Base-by-base conservation (phyloP, 2,113 vertebrate genomes). In the Dryoscopus gambensis region DNA sequence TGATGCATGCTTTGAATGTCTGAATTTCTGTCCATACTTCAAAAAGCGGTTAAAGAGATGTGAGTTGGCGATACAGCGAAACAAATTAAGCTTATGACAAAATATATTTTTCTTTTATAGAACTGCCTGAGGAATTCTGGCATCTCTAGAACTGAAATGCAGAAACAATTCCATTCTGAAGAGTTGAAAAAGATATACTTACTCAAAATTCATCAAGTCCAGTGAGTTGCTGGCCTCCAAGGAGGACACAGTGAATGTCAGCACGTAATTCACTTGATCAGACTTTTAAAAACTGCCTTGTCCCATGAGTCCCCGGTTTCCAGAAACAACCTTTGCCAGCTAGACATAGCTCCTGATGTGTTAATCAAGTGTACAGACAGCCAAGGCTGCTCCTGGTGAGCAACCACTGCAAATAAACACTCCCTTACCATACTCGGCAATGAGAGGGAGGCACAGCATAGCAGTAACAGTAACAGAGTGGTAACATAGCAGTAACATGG, bases 401-500 rank as follows among this genome's bases (percentile, higher is more conserved):
- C 85, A 42, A 15, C 7, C 30, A 14, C 49, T 30, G 39, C 69
- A 84, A 47, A 82, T 5, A 47, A 74, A 77, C 50, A 28, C 46
- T 73, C 33, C 42, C 10, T 63, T 67, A 30, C 8, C 28, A 24
- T 9, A 25, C 6, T 15, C 37, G 9, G 19, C 2, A 5, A 53
- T 10, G 24, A 70, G 56, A 65, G 18, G 59, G 65, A 79, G 40
- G n/a, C 23, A 42, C 30, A 64, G 50, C 25, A 15, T 0, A 9
- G 27, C 0, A 31, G 23, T 22, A n/a, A 50, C 15, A 15, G 40
- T 42, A 42, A 42, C 40, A 15, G 11, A 40, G 40, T 13, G 13
- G 40, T 11, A 40, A 40, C 25, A 15, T 0, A 9, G 27, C 0
- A 31, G 23, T 22, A n/a, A 55, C 13, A 12, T 1, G 28, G 17